phyloP scores from a whole-genome alignment of 2,888 invertebrate genomes.

The Oscheius sp. region DNA sequence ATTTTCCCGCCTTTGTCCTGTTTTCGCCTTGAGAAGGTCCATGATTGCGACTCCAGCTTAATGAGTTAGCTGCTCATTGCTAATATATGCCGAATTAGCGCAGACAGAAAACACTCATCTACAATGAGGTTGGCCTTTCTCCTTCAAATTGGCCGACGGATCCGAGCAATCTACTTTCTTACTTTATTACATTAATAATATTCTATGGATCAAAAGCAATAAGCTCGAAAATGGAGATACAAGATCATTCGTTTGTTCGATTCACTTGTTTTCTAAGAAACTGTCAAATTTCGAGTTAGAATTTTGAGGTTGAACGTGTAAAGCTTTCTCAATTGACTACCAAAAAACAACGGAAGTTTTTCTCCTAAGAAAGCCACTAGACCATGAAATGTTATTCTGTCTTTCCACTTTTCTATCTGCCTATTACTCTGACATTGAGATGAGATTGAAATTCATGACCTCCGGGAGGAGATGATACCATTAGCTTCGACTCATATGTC shows the following conservation, averaged over 20 bases:
- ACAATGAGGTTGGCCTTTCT: slow-evolving; percentile 27
- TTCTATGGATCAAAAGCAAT: too few relatives aligned
- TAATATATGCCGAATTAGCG: slow-evolving; percentile 29
- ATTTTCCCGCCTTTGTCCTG: background rate
- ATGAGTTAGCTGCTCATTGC: slow-evolving; percentile 30
- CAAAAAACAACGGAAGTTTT: too few relatives aligned
- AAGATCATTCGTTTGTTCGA: too few relatives aligned
- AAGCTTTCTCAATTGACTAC: too few relatives aligned
- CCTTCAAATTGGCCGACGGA: slow-evolving; percentile 5
- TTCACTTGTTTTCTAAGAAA: too few relatives aligned
- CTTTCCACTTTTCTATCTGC: too few relatives aligned
- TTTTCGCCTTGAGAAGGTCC: background rate
- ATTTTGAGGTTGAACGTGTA: too few relatives aligned
- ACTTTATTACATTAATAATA: background rate
- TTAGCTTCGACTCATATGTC: slow-evolving; percentile 25
- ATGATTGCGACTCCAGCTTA: slow-evolving; percentile 11
- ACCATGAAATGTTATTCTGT: too few relatives aligned
- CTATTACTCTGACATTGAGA: too few relatives aligned
- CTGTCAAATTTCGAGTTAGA: too few relatives aligned
- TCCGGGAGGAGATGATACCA: slow-evolving; percentile 26
- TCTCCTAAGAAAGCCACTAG: too few relatives aligned
- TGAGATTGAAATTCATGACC: slow-evolving; percentile 22
- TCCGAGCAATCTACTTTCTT: background rate
- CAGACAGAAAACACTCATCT: slow-evolving; percentile 30
- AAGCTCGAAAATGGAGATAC: too few relatives aligned